Evolutionary conservation across 2,888 invertebrate genomes (phyloP).

Genomic region (Leptinotarsa tumamoca): DNA sequence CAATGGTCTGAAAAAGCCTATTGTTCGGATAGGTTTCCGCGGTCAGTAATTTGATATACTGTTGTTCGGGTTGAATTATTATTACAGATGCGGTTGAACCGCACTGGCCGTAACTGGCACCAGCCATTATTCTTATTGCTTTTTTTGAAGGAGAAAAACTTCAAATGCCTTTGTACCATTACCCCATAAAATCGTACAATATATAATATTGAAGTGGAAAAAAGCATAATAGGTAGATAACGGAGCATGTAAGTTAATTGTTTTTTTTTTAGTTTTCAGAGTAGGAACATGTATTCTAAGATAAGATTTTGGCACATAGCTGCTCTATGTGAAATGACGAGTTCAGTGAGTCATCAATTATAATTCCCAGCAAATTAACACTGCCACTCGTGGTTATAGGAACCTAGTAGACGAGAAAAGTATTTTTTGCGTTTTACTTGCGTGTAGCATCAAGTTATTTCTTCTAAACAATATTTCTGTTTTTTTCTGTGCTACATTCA

Average conservation of each 20-base stretch:
- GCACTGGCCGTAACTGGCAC: background rate
- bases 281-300: conserved; percentile 1
- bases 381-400: too few species aligned
- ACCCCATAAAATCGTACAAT: conserved; percentile 15
- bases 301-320: conserved; percentile 12
- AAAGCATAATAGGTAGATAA: background rate
- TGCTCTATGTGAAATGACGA: conserved; percentile 7
- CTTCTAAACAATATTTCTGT: conserved; percentile 7
- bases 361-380: background rate
- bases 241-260: background rate
- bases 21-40: too few species aligned
- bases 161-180: conserved; percentile 5
- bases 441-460: background rate
- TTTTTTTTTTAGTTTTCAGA: conserved; percentile 2
- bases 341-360: conserved; percentile 13
- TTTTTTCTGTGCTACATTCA: conserved; percentile 3
- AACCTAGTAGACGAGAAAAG: too few species aligned
- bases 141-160: conserved; percentile 20
- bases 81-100: too few species aligned
- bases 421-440: background rate
- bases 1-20: too few species aligned
- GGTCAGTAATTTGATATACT: too few species aligned
- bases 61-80: too few species aligned
- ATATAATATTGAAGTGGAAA: conserved; percentile 2
- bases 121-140: conserved; percentile 2